These are phyloP conservation scores for Yoshiicerus persimilis DNA, from an alignment of 1,140 invertebrate genomes.

Conservation along the genomic window DNA sequence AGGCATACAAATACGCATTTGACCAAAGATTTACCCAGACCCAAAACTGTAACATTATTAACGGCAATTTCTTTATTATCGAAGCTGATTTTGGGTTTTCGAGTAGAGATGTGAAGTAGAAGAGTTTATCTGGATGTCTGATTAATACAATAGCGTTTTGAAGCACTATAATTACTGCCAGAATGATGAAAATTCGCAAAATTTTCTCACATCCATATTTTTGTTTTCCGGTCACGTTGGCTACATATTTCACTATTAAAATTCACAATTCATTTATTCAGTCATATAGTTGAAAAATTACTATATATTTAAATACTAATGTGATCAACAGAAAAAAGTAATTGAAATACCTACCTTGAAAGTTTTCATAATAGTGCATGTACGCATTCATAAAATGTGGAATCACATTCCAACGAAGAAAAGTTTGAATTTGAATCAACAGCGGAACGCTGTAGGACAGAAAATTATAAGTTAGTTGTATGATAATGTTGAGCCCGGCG, in stretches of 20 bases:
- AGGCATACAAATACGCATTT: neutral
- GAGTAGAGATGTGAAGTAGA: conserved; percentile 10
- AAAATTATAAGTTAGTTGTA: neutral
- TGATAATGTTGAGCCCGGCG: neutral
- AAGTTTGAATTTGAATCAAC: neutral
- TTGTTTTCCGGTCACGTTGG: neutral
- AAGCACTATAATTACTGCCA: neutral
- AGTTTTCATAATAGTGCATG: neutral
- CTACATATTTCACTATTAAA: neutral
- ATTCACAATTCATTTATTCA: no score
- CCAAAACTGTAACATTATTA: neutral
- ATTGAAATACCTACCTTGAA: neutral
- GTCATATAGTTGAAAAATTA: neutral
- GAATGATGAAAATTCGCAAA: neutral
- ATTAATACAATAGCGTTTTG: neutral
- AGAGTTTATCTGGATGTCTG: neutral
- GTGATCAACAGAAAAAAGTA: no score
- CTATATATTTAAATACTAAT: no score
- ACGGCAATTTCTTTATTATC: neutral
- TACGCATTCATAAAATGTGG: conserved; percentile 15
- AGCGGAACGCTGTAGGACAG: neutral
- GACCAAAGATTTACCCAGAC: neutral
- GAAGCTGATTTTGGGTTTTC: neutral
- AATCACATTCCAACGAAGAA: neutral
- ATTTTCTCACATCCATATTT: conserved; percentile 5